Evolutionary conservation across 1,140 invertebrate genomes (phyloP).

Genomic region (Dreissena polymorpha): DNA sequence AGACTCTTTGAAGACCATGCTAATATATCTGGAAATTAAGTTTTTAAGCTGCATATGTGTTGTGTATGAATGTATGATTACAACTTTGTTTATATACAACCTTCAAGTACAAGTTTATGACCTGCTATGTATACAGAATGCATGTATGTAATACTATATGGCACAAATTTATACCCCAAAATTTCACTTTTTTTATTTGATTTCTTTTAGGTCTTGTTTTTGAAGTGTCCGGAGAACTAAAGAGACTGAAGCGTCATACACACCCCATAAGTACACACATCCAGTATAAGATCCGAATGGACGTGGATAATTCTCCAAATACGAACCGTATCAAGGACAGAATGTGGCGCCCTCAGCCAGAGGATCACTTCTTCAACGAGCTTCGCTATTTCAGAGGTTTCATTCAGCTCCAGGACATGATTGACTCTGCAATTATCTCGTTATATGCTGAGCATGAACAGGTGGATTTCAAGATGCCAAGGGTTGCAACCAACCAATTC

Average conservation of each 20-base stretch:
- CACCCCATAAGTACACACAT: constrained; percentile 76
- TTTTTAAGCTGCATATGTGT: too few relatives aligned
- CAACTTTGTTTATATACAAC: too few relatives aligned
- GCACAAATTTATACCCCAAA: too few relatives aligned
- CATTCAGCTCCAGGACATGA: constrained; percentile 80
- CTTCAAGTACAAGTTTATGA: too few relatives aligned
- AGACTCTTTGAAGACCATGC: too few relatives aligned
- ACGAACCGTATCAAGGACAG: constrained; percentile 73
- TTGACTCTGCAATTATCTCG: constrained; percentile 78
- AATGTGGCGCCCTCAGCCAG: constrained; percentile 78
- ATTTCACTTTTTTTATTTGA: too few relatives aligned
- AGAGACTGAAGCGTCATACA: constrained; percentile 58
- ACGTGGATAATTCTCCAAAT: constrained; percentile 79
- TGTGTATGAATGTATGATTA: too few relatives aligned
- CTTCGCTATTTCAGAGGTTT: constrained; percentile 80
- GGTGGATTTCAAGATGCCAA: constrained; percentile 51
- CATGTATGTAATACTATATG: too few relatives aligned
- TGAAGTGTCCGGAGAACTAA: not conserved
- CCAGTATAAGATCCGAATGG: constrained; percentile 80
- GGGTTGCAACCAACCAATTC: constrained; percentile 76
- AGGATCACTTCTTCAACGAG: constrained; percentile 78
- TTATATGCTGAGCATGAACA: constrained; percentile 64
- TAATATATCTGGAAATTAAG: too few relatives aligned
- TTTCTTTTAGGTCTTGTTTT: constrained; percentile 33
- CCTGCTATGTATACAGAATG: too few relatives aligned